Conservation (phyloP, 2,113 vertebrate genomes). For the Megalops atlanticus region DNA sequence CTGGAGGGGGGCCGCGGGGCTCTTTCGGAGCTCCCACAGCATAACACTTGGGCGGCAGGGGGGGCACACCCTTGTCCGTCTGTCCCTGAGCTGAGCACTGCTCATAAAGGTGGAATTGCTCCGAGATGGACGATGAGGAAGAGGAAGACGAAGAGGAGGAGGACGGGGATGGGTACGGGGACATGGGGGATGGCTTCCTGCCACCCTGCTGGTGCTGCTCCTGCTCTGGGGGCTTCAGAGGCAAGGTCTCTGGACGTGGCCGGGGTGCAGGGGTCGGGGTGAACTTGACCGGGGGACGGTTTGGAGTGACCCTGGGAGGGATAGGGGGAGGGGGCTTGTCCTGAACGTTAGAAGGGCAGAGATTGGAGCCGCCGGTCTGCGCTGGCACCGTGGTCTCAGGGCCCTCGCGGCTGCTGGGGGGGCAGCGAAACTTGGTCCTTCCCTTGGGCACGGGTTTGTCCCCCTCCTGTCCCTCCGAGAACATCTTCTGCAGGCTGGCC, state of each 20-base stretch:
- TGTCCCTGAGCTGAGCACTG: slow-evolving; percentile 29
- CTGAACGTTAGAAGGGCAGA: background rate
- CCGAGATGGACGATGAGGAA: slow-evolving; percentile 23
- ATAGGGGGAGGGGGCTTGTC: slow-evolving; percentile 74
- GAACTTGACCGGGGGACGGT: slow-evolving; percentile 72
- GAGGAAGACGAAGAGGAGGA: slow-evolving; percentile 25
- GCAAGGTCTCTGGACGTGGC: slow-evolving; percentile 39
- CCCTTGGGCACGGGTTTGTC: slow-evolving; percentile 73
- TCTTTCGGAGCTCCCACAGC: slow-evolving; percentile 48
- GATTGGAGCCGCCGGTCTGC: background rate
- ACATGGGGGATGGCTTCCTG: slow-evolving; percentile 29
- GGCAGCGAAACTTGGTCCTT: slow-evolving; percentile 71
- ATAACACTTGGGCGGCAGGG: slow-evolving; percentile 72
- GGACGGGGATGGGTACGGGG: slow-evolving; percentile 20
- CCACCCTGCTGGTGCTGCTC: slow-evolving; percentile 7
- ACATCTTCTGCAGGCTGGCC: slow-evolving; percentile 76
- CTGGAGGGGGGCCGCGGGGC: slow-evolving; percentile 50
- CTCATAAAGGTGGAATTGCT: slow-evolving; percentile 42
- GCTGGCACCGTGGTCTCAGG: background rate
- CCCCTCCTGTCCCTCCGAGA: background rate
- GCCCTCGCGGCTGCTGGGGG: background rate
- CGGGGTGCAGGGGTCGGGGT: background rate
- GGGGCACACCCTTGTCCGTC: slow-evolving; percentile 49
- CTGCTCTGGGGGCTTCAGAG: background rate
- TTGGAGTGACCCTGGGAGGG: slow-evolving; percentile 77